phyloP scores from a whole-genome alignment of 2,113 vertebrate species.

The Daphoenositta chrysoptera region DNA sequence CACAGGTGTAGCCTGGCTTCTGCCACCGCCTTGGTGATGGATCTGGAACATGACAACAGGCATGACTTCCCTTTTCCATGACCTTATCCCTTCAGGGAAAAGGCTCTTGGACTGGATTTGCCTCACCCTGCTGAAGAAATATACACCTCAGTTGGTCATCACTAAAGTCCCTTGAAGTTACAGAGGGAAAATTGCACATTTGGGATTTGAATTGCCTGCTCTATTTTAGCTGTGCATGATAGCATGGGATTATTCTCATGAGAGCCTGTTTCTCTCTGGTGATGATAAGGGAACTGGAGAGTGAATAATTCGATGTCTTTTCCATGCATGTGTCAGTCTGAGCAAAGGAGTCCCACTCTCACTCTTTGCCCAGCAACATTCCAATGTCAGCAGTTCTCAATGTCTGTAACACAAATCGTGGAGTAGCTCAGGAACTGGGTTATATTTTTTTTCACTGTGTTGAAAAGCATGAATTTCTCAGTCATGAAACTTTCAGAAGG shows the following conservation, averaged over 20 bases:
- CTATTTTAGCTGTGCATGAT: not conserved
- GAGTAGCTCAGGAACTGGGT: not conserved
- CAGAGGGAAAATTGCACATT: accelerated
- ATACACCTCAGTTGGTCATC: not conserved
- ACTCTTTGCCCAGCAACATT: not conserved
- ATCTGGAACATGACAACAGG: not conserved
- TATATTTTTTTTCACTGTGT: not conserved
- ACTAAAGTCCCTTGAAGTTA: not conserved
- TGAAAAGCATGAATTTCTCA: not conserved
- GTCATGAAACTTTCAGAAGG: not conserved
- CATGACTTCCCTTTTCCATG: not conserved
- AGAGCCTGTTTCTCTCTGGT: not conserved
- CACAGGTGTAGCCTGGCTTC: not conserved
- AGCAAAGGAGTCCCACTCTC: not conserved
- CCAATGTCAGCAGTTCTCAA: not conserved
- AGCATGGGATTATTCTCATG: not conserved
- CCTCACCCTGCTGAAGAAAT: not conserved
- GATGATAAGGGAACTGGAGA: not conserved
- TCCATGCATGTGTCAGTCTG: not conserved
- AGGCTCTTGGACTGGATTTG: not conserved
- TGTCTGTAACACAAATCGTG: not conserved
- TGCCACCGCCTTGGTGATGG: accelerated
- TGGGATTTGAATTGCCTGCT: not conserved
- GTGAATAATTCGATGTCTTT: not conserved
- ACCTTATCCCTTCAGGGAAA: not conserved